phyloP scores from a whole-genome alignment of 2,888 invertebrate species.

The Miltochrista miniata region DNA sequence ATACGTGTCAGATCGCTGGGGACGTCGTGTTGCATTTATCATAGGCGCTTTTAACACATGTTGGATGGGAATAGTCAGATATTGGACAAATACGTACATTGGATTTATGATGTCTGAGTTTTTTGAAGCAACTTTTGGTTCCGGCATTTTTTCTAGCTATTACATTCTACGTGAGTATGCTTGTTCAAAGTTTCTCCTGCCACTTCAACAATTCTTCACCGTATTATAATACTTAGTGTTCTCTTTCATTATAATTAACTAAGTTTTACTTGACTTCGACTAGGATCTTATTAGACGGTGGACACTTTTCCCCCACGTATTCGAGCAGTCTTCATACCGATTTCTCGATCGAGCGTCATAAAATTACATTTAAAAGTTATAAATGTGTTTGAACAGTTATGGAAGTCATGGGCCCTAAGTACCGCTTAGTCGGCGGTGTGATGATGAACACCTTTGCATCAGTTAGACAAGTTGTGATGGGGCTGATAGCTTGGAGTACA shows the following conservation, averaged over 20 bases:
- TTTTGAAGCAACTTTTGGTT: slow-evolving; percentile 85
- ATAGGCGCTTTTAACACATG: slow-evolving; percentile 85
- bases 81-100: slow-evolving; percentile 84
- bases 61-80: slow-evolving; percentile 86
- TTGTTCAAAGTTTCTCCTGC: neutral
- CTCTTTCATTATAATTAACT: too few relatives aligned
- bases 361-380: too few relatives aligned
- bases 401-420: slow-evolving; percentile 89
- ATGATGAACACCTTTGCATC: slow-evolving; percentile 88
- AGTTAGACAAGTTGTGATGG: slow-evolving; percentile 87
- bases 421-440: slow-evolving; percentile 88
- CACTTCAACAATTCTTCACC: too few relatives aligned
- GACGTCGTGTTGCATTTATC: slow-evolving; percentile 85
- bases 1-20: slow-evolving; percentile 89
- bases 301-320: too few relatives aligned
- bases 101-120: slow-evolving; percentile 88
- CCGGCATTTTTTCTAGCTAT: neutral
- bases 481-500: slow-evolving; percentile 86
- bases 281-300: too few relatives aligned
- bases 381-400: slow-evolving; percentile 79
- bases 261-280: too few relatives aligned
- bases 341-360: too few relatives aligned
- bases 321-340: too few relatives aligned
- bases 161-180: slow-evolving; percentile 1
- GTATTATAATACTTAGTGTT: too few relatives aligned